Evolutionary conservation across 1,140 invertebrate genomes (phyloP).

Genomic region (Psix sp.): DNA sequence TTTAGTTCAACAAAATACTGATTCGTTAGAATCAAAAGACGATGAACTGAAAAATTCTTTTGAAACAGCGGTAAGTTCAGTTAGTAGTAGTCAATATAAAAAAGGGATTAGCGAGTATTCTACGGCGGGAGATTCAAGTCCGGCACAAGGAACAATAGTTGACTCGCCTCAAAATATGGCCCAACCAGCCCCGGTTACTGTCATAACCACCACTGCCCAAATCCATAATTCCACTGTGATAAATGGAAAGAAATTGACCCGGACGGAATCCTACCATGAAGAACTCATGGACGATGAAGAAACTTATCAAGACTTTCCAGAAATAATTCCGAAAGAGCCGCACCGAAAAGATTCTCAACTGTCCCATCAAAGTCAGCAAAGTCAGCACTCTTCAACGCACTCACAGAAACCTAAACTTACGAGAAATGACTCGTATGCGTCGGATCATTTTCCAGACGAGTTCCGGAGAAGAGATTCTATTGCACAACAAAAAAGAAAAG

Average conservation of each 20-base stretch:
- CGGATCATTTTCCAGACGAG: conserved; percentile 68
- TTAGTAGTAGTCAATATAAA: conserved; percentile 72
- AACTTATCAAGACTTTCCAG: conserved; percentile 67
- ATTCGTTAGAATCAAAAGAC: conserved; percentile 79
- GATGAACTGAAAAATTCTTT: conserved; percentile 80
- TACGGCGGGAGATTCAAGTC: conserved; percentile 66
- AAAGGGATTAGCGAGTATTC: conserved; percentile 72
- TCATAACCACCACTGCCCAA: conserved; percentile 70
- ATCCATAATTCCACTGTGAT: conserved; percentile 65
- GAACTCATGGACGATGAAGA: conserved; percentile 64
- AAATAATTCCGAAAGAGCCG: conserved; percentile 65
- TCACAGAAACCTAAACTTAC: conserved; percentile 70
- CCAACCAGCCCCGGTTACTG: conserved; percentile 25
- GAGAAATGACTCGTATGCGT: conserved; percentile 69
- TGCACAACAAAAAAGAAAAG: conserved; percentile 59
- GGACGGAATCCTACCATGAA: conserved; percentile 71
- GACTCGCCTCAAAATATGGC: conserved; percentile 63
- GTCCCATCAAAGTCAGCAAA: conserved; percentile 68
- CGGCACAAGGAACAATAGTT: conserved; percentile 57
- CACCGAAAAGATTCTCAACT: conserved; percentile 72
- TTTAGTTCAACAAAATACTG: conserved; percentile 76
- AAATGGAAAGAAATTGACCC: conserved; percentile 66
- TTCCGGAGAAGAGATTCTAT: conserved; percentile 63
- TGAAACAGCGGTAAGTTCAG: conserved; percentile 79
- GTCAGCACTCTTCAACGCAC: conserved; percentile 55